Evolutionary conservation across 2,888 invertebrate species (phyloP), one percentile per base, ranked within the genome.

Genomic region (Conchocele bisecta): DNA sequence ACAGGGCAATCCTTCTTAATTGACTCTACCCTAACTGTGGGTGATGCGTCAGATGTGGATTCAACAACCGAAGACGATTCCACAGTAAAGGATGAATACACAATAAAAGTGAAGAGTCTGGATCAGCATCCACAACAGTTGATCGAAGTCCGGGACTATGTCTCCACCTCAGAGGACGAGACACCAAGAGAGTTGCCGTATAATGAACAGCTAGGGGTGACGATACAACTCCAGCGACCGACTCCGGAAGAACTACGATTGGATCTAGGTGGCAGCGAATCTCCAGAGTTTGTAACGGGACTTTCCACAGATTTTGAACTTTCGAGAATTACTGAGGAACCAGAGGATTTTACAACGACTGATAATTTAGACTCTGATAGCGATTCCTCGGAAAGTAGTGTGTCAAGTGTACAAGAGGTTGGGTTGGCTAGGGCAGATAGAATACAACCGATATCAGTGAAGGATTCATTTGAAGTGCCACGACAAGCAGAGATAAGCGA

Each of bases 201-300:
- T n/a, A 51, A 31, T 33, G 29, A 15, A 33, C 33, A 51, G 20
- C n/a, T n/a, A n/a, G n/a, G n/a, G n/a, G n/a, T 51, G 1, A 54
- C n/a, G n/a, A n/a, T n/a, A n/a, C n/a, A n/a, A n/a, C n/a, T n/a
- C n/a, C n/a, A n/a, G n/a, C n/a, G 53, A 33, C 54, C 66, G 15
- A 87, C 57, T 31, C 50, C 58, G 20, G 51, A 69, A 17, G 75
- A 75, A 74, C 39, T 24, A 44, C 46, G 39, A 33, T 48, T 56
- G 28, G 71, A 67, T 26, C 46, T 51, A 33, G 74, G 74, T n/a
- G 69, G 73, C 13, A 50, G 77, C 58, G 94, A 82, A 60, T 73
- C 78, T 11, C 74, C 69, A 17, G 56, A 64, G 31, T 67, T 63
- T 44, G 74, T 78, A 37, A 73, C 77, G 46, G 77, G 70, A 35